Evolutionary conservation across 1,140 invertebrate genomes (phyloP), one percentile per base, ranked within the genome.

Genomic region (Lepidostoma basale): DNA sequence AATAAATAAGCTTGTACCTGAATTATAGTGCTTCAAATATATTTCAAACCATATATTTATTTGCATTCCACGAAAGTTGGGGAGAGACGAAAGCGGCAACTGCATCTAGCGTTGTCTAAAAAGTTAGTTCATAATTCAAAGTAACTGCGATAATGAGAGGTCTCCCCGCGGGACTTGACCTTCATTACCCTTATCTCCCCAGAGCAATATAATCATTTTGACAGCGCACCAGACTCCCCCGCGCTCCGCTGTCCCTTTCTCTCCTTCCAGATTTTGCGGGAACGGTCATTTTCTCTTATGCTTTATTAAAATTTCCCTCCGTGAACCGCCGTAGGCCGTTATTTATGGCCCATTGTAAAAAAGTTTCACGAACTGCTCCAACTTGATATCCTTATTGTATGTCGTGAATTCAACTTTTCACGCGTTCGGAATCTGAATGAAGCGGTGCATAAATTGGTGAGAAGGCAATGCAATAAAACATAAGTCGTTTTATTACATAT

Each of bases 101-200:
- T 49, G 45, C 22, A 49, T 18, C 45, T 6, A 9, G 45, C 56
- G 20, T 33, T 65, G 16, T 59, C 70, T 62, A 68, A 73, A 73
- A 73, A 73, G 47, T 69, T 73, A 40, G 28, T 63, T 69, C 67
- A 69, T 73, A 73, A 69, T 73, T 73, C 71, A 73, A 67, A 69
- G 67, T 67, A 63, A 68, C 63, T 69, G 67, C 36, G 71, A 73
- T 73, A 73, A 73, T 73, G 71, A 69, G 71, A 73, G 67, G 67
- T 59, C 59, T 47, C 40, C 71, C 67, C 71, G 47, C 33, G 67
- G 63, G 71, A 54, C 60, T 69, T 69, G 67, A 69, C 71, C 71
- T 73, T 73, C 67, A 73, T 69, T 73, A 73, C 71, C 63, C 71
- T 64, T 73, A 73, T 73, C 67, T 73, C 71, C 71, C 71, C 47